These are phyloP conservation scores for Sinella curviseta DNA, from an alignment of 1,140 invertebrate genomes.

Conservation along the genomic window DNA sequence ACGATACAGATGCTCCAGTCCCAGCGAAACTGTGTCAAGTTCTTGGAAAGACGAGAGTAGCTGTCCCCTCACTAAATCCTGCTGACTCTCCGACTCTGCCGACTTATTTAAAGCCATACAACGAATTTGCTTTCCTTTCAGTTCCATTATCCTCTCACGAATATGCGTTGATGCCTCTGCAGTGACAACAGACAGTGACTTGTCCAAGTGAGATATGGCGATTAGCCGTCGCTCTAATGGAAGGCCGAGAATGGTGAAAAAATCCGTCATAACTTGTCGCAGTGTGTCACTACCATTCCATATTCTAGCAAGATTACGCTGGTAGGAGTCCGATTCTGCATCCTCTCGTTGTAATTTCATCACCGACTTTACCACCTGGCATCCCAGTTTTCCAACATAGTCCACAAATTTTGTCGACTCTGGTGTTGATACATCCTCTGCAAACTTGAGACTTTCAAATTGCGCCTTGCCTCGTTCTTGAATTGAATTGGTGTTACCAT, in stretches of 20 bases:
- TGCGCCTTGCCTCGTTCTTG: too few relatives aligned
- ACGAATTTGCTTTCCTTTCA: background rate
- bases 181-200: background rate
- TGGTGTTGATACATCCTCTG: background rate
- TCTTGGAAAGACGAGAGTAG: background rate
- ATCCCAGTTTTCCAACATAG: background rate
- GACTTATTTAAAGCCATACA: background rate
- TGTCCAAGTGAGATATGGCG: background rate
- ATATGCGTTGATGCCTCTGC: background rate
- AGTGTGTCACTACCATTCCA: too few relatives aligned
- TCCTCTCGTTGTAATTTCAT: slow-evolving; percentile 4
- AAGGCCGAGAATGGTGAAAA: background rate
- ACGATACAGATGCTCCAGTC: slow-evolving; percentile 21
- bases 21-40: slow-evolving; percentile 13
- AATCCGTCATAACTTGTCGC: too few relatives aligned
- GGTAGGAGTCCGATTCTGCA: background rate
- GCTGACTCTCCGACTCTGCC: background rate
- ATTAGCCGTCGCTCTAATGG: background rate
- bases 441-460: background rate
- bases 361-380: background rate
- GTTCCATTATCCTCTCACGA: background rate
- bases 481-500: background rate
- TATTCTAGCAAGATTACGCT: background rate
- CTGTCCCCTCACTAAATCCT: background rate
- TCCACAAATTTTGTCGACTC: background rate